phyloP scores from a whole-genome alignment of 2,797 vertebrate species.

The Crypturellus tataupa region DNA sequence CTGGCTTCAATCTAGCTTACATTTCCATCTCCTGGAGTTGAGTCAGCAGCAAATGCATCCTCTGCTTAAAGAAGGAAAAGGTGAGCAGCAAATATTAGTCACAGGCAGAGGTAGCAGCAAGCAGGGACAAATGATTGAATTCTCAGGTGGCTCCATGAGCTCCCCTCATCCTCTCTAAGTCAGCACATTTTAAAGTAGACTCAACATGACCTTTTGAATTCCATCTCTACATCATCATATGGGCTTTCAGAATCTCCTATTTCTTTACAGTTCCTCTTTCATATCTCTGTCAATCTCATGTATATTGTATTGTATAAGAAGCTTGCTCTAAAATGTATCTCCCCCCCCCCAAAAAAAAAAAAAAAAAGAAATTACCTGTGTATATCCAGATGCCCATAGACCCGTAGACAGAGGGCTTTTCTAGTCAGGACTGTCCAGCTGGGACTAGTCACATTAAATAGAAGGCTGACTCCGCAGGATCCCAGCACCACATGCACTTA shows the following conservation, averaged over 20 bases:
- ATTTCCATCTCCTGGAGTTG: constrained; percentile 50
- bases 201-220: constrained; percentile 55
- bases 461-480: neutral
- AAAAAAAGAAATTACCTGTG: neutral
- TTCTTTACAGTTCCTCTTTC: constrained; percentile 7
- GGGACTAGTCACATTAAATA: neutral
- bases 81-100: constrained; percentile 61
- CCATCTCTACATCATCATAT: neutral
- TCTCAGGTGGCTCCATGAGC: constrained; percentile 38
- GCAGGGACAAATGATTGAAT: constrained; percentile 65
- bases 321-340: neutral
- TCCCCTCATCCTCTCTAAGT: constrained; percentile 18
- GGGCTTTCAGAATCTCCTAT: constrained; percentile 11
- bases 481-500: neutral
- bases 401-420: neutral
- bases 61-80: constrained; percentile 55
- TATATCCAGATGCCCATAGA: neutral
- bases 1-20: constrained; percentile 54
- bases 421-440: neutral
- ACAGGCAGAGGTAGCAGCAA: constrained; percentile 40
- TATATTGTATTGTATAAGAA: constrained; percentile 8
- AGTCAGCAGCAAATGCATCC: constrained; percentile 52
- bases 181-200: constrained; percentile 52
- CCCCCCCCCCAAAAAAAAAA: neutral
- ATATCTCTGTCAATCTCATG: constrained; percentile 3